Percentiles rank a stretch among this genome's conserved stretches.
Conservation (phyloP, 2,888 invertebrate species). For the Dryadula phaetusa region DNA sequence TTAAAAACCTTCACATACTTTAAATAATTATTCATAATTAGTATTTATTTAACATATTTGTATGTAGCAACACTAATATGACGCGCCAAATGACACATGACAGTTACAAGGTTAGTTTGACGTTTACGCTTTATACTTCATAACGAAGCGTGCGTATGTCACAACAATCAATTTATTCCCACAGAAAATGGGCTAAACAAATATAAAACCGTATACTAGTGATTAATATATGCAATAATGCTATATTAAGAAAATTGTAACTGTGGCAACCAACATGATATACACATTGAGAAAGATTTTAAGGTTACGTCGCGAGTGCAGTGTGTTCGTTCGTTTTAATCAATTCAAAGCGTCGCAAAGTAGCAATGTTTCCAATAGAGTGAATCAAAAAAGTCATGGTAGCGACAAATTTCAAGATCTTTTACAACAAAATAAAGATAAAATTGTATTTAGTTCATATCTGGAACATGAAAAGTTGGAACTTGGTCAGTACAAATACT, state of each 20-base stretch:
- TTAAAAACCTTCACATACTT: slow-evolving; percentile 19
- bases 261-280: slow-evolving; percentile 53
- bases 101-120: neutral
- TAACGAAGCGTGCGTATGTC: slow-evolving; percentile 7
- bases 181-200: neutral
- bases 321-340: slow-evolving; percentile 55
- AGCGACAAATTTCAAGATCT: slow-evolving; percentile 59
- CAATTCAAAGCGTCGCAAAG: slow-evolving; percentile 51
- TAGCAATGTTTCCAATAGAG: slow-evolving; percentile 46
- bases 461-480: slow-evolving; percentile 71
- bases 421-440: slow-evolving; percentile 64
- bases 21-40: slow-evolving; percentile 17
- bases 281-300: slow-evolving; percentile 64
- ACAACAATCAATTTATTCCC: slow-evolving; percentile 15
- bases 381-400: slow-evolving; percentile 46
- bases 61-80: slow-evolving; percentile 1
- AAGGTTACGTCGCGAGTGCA: slow-evolving; percentile 72
- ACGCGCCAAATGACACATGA: neutral
- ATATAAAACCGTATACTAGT: neutral
- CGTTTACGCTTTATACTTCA: neutral
- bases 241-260: slow-evolving; percentile 35
- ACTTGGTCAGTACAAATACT: slow-evolving; percentile 67
- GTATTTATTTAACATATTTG: neutral
- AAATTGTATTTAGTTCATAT: slow-evolving; percentile 74
- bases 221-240: neutral